Percentiles rank a stretch among this genome's conserved stretches.
Conservation (phyloP, 2,888 invertebrate species). For the Cerastis leucographa region DNA sequence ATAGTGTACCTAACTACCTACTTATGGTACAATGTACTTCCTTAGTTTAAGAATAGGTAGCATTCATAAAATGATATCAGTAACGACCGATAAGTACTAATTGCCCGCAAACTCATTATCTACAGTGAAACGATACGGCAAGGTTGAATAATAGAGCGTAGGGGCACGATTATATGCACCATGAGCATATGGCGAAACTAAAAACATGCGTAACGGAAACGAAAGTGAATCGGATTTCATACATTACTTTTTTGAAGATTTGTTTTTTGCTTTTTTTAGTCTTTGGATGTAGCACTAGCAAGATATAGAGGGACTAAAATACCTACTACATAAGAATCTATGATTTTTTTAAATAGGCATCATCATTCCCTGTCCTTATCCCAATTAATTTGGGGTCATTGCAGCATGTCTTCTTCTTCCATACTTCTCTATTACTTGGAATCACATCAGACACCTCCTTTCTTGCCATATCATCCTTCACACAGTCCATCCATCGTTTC, state of each 20-base stretch:
- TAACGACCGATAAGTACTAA: slow-evolving; percentile 41
- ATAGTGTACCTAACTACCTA: neutral
- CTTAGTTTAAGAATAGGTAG: neutral
- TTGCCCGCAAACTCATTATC: slow-evolving; percentile 29
- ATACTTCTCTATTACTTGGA: no score
- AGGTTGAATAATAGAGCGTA: slow-evolving; percentile 27
- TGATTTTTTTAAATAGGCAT: no score
- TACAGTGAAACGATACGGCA: slow-evolving; percentile 25
- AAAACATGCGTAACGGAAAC: slow-evolving; percentile 38
- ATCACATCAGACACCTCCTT: no score
- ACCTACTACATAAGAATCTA: neutral
- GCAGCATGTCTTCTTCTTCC: no score
- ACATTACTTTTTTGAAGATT: slow-evolving; percentile 8
- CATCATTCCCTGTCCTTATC: no score
- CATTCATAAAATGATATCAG: neutral
- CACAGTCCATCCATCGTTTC: no score
- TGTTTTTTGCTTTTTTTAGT: neutral
- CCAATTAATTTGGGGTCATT: no score
- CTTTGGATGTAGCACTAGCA: neutral
- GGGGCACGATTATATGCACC: slow-evolving; percentile 43
- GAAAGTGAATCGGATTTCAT: slow-evolving; percentile 24
- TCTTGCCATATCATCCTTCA: no score
- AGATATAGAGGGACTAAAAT: neutral
- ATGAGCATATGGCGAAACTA: slow-evolving; percentile 34
- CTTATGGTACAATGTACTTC: no score